These are phyloP conservation scores for Neogobius melanostomus DNA, from an alignment of 2,113 vertebrate species.

Conservation along the genomic window DNA sequence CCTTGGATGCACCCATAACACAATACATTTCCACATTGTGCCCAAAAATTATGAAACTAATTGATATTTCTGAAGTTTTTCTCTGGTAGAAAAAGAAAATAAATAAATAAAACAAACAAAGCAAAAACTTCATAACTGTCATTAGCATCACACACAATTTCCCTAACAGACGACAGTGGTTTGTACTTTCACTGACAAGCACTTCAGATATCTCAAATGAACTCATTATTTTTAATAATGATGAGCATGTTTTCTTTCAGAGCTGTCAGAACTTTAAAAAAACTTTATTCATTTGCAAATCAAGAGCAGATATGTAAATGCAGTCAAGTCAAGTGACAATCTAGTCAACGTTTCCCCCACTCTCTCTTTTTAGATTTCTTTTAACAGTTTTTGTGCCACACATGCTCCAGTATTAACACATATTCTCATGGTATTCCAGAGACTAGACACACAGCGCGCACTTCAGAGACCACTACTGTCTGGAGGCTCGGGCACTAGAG, in stretches of 20 bases:
- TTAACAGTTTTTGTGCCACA: constrained; percentile 15
- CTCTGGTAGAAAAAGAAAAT: background rate
- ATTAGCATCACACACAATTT: constrained; percentile 5
- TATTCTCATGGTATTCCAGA: constrained; percentile 14
- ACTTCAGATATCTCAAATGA: constrained; percentile 9
- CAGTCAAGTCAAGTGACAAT: constrained; percentile 6
- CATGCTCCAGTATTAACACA: constrained; percentile 12
- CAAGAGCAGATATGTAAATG: constrained; percentile 19
- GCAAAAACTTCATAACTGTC: constrained; percentile 5
- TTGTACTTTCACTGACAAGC: constrained; percentile 8
- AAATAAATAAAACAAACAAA: too few relatives aligned
- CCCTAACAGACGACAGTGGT: background rate
- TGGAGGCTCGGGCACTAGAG: constrained; percentile 46
- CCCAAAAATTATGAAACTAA: constrained; percentile 1
- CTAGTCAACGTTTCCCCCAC: background rate
- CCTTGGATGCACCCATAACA: background rate
- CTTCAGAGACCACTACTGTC: constrained; percentile 45
- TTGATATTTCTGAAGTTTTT: background rate
- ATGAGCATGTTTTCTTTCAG: constrained; percentile 16
- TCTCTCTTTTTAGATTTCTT: background rate
- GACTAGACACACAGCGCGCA: constrained; percentile 36
- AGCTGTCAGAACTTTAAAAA: constrained; percentile 13
- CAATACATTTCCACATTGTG: background rate
- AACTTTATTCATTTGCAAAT: constrained; percentile 4
- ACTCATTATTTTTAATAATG: constrained; percentile 8